Conservation (phyloP, 2,888 invertebrate species). For the Stegophylla sp. region DNA sequence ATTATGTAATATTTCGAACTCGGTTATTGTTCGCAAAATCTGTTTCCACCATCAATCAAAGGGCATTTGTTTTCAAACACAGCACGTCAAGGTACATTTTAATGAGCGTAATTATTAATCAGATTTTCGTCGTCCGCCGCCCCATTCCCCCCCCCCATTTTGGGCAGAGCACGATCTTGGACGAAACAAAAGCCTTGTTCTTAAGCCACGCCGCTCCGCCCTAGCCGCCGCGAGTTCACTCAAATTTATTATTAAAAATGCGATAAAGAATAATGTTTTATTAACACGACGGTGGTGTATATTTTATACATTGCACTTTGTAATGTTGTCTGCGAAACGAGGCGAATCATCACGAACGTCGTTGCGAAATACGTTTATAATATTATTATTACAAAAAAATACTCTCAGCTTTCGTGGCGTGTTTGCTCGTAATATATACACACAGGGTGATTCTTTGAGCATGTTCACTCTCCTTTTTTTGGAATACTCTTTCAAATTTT, state of each 20-base stretch:
- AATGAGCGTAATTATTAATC: conserved; percentile 47
- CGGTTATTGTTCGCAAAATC: conserved; percentile 34
- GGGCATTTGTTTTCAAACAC: conserved; percentile 37
- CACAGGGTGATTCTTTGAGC: too few relatives aligned
- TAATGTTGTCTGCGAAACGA: too few relatives aligned
- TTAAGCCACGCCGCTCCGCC: not conserved
- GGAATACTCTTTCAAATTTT: too few relatives aligned
- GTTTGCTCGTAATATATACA: too few relatives aligned
- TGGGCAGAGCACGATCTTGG: not conserved
- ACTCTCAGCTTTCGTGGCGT: too few relatives aligned
- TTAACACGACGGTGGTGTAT: not conserved
- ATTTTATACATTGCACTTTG: too few relatives aligned
- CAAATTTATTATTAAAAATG: not conserved
- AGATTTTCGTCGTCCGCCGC: not conserved
- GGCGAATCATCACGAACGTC: too few relatives aligned
- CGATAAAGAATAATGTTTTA: not conserved
- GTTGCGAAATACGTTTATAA: too few relatives aligned
- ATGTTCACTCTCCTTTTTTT: too few relatives aligned
- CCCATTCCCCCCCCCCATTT: not conserved
- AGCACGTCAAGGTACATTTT: conserved; percentile 50
- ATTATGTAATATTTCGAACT: conserved; percentile 40
- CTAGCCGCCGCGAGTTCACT: not conserved
- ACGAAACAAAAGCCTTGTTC: conserved; percentile 30
- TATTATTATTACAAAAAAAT: too few relatives aligned
- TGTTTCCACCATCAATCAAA: conserved; percentile 49